Evolutionary conservation across 1,140 invertebrate genomes (phyloP), one percentile per base, ranked within the genome.

Genomic region (Apis florea): DNA sequence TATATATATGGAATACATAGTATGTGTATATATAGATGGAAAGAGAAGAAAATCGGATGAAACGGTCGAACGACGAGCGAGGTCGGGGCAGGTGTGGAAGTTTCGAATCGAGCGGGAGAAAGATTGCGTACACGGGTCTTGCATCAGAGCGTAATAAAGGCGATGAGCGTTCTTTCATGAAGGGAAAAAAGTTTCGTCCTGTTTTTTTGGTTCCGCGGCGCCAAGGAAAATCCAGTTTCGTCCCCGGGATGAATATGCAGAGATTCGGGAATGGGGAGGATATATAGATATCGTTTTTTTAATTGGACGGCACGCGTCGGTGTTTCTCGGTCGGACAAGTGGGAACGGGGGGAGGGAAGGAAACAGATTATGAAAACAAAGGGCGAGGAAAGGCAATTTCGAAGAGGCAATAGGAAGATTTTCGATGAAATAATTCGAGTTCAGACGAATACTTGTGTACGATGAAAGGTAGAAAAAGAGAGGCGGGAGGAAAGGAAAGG

Each of bases 101-200:
- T 82, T 82, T 82, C 73, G 80, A 82, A 82, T 68, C 19, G 66
- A 61, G 56, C 54, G 54, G 74, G 66, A 76, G 74, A 82, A 74
- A 63, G 69, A 82, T 69, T 63, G 74, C 80, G 74, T 82, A 82
- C 80, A 82, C 64, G 80, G 58, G 64, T 82, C 80, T 82, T 82
- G 80, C 80, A 82, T 82, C 80, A 77, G 73, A 54, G 54, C 74
- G 66, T 76, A 82, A 82, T 82, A 82, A 69, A 82, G 66, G 74
- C 73, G 73, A 82, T 77, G 80, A 82, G 66, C 80, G 56, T 70
- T 77, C 66, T 61, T 81, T 75, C 79, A 67, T 75, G 64, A 77
- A 5, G 17, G 54, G 74, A 77, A 82, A 77, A 82, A 77, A 82
- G 80, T 82, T 82, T 77, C n/a, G 73, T 77, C 66, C 54, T 66